These are phyloP conservation scores for Brachionus rotundiformis DNA, from an alignment of 1,140 invertebrate species.

Conservation along the genomic window DNA sequence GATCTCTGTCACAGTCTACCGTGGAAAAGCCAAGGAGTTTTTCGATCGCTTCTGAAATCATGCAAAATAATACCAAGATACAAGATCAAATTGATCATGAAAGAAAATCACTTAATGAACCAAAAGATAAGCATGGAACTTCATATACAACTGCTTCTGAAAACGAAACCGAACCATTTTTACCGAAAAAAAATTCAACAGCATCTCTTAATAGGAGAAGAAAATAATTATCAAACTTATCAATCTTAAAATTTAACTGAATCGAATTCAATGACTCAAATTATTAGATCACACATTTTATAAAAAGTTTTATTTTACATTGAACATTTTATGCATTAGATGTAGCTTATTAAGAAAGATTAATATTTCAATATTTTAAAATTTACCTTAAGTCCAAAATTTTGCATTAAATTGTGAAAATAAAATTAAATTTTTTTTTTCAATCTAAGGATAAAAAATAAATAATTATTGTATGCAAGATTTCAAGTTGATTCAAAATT, in stretches of 20 bases:
- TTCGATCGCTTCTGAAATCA: conserved; percentile 7
- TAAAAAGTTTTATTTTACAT: background rate
- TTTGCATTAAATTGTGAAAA: background rate
- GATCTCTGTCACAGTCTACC: background rate
- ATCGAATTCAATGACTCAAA: background rate
- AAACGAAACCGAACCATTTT: background rate
- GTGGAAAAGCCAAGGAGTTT: background rate
- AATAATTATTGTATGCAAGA: too few relatives aligned
- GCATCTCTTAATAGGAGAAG: background rate
- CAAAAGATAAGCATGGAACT: background rate
- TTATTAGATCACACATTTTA: background rate
- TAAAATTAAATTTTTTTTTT: background rate
- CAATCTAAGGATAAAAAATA: too few relatives aligned
- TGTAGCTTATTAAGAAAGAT: background rate
- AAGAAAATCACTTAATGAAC: background rate
- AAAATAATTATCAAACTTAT: background rate
- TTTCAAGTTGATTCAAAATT: background rate
- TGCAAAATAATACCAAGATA: background rate
- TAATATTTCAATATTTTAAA: background rate
- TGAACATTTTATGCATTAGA: background rate
- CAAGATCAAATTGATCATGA: background rate
- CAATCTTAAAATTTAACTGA: too few relatives aligned
- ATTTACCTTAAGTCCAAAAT: background rate
- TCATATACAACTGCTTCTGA: background rate
- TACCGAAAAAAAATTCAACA: conserved; percentile 2